Conservation (phyloP, 2,113 vertebrate genomes). For the Oriolus oriolus region DNA sequence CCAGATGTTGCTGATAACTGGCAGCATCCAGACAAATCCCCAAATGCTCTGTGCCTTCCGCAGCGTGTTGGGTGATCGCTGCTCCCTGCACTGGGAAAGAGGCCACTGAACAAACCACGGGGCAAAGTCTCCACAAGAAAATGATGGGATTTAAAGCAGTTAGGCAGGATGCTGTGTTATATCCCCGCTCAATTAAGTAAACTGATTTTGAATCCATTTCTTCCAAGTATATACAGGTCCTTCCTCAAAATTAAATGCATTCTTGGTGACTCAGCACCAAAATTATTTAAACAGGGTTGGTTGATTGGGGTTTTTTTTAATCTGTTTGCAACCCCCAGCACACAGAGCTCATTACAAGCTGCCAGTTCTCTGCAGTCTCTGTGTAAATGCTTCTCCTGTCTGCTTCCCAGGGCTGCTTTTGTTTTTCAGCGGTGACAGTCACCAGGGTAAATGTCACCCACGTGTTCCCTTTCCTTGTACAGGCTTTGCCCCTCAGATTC, state of each 20-base stretch:
- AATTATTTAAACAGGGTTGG: not conserved
- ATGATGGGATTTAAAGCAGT: not conserved
- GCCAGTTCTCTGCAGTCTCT: not conserved
- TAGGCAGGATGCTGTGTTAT: not conserved
- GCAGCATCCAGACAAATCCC: not conserved
- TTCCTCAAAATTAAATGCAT: not conserved
- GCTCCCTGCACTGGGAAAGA: not conserved
- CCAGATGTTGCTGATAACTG: constrained; percentile 46
- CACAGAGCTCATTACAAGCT: not conserved
- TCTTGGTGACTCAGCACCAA: not conserved
- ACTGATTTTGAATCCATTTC: not conserved
- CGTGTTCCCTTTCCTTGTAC: not conserved
- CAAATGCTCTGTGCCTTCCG: not conserved
- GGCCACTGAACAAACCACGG: not conserved
- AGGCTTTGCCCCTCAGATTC: not conserved
- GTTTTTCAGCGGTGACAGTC: not conserved
- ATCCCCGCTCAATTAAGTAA: not conserved
- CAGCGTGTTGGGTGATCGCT: not conserved
- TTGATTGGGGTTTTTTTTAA: accelerated
- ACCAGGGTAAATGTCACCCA: not conserved
- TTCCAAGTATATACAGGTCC: not conserved
- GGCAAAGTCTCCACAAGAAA: not conserved
- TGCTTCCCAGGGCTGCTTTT: not conserved
- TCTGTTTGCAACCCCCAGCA: not conserved
- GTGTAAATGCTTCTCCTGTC: not conserved